Base-by-base conservation (phyloP, 2,113 vertebrate genomes). In the Micromys minutus region DNA sequence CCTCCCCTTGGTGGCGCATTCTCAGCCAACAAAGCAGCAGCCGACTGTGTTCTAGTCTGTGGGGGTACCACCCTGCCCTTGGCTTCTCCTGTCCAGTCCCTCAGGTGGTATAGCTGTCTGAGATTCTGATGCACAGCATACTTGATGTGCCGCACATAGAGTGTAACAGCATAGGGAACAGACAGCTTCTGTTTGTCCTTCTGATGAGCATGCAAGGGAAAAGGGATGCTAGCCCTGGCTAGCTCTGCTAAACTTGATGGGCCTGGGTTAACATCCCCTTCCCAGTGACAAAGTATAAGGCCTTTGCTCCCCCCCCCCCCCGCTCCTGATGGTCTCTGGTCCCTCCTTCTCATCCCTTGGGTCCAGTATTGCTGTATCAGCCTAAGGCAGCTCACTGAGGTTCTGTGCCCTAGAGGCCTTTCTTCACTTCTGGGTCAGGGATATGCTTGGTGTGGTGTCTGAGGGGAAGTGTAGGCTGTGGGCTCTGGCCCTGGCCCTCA, bases 361-460 rank as follows among this genome's bases (percentile, higher is more conserved):
- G 17, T 26, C 17, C n/a, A 57, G 50, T 19, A 34, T 7, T 21
- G 72, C 9, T 1, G 19, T 45, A 17, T 16, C 26, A 19, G 39
- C 42, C 17, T 39, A 26, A 81, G 34, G 24, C 83, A 76, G 67
- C 34, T 2, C 72, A 19, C 55, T 42, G 34, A 8, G 42, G 42
- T 42, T 26, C 50, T 0, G 0, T 22, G 45, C 3, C 11, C 50
- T 67, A 17, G 6, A 52, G n/a, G 6, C 12, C 29, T 6, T 1
- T 3, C 5, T 12, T 81, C 29, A 7, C 17, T 4, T 4, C 0
- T 39, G 65, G 65, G 31, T 36, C 15, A 36, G 65, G 31, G 65
- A 36, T 42, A 47, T 16, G 0, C 5, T 0, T 5, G 16, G 10
- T 0, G 34, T 47, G 2, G 10, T 15, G 0, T 34, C 84, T 10